phyloP scores from a whole-genome alignment of 2,888 invertebrate genomes.

The Callyntrura guangdongensis region DNA sequence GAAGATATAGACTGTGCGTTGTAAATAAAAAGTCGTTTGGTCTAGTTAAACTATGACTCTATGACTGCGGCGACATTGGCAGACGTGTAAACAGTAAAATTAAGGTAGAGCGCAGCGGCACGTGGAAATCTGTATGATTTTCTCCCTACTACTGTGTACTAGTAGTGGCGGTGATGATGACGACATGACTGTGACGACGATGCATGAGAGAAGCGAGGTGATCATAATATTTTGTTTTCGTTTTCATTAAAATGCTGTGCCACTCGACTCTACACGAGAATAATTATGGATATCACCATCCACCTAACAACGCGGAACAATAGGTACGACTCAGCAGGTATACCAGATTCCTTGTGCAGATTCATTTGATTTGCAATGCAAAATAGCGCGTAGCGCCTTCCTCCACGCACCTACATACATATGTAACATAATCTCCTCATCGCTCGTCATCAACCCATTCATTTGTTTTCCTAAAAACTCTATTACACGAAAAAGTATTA shows the following conservation, averaged over 20 bases:
- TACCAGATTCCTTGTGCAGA: background rate
- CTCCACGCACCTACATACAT: conserved; percentile 55
- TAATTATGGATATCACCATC: background rate
- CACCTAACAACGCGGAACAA: conserved; percentile 11
- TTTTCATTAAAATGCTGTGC: conserved; percentile 32
- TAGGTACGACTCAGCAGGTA: conserved; percentile 46
- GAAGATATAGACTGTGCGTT: background rate
- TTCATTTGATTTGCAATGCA: conserved; percentile 65
- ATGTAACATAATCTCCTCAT: too few species aligned
- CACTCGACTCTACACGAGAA: background rate
- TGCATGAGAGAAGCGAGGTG: background rate
- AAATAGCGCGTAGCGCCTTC: conserved; percentile 42
- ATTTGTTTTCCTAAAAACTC: background rate
- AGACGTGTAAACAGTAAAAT: background rate
- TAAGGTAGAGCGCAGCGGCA: background rate
- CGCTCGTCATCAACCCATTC: conserved; percentile 26
- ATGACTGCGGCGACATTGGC: background rate
- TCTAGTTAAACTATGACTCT: background rate
- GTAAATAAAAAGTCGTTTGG: background rate
- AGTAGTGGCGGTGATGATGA: background rate
- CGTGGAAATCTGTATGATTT: conserved; percentile 41
- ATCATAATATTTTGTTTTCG: conserved; percentile 62
- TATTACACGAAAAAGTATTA: conserved; percentile 30
- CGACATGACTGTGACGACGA: background rate
- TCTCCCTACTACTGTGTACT: background rate